A percentile compares a stretch with the other conserved stretches of the same genome.
Evolutionary conservation across 30 jellyfish, hydroid and myxozoan species (phyloP).

Genomic region (Aurelia aurita): DNA sequence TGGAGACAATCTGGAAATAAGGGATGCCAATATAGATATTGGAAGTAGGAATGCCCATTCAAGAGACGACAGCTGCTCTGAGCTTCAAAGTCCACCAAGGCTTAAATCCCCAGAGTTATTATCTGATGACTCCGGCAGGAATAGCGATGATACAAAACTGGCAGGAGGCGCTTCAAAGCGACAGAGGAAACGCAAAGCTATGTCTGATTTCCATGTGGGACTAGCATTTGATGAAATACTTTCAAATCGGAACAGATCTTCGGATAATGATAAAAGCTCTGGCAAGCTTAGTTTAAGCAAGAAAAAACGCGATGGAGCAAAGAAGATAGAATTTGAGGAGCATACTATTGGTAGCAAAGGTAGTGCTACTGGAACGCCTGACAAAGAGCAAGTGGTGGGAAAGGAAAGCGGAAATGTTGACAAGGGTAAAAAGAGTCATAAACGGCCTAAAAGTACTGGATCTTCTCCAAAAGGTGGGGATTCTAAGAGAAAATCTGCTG

Average conservation of each 20-base stretch:
- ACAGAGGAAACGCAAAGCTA: slow-evolving; percentile 75
- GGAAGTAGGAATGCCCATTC: no score
- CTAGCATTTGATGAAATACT: slow-evolving; percentile 58
- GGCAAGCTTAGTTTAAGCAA: slow-evolving; percentile 25
- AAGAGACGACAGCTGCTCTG: neutral
- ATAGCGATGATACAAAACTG: slow-evolving; percentile 17
- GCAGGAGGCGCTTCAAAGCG: slow-evolving; percentile 53
- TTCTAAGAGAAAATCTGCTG: no score
- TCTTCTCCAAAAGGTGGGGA: no score
- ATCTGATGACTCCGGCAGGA: slow-evolving; percentile 35
- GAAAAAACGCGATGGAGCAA: slow-evolving; percentile 37
- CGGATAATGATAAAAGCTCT: slow-evolving; percentile 39
- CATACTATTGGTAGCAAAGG: neutral
- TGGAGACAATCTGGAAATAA: no score
- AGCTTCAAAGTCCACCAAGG: neutral
- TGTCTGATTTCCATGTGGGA: slow-evolving; percentile 86
- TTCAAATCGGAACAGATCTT: slow-evolving; percentile 37
- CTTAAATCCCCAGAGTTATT: neutral
- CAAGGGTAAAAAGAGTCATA: neutral
- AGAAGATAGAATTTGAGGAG: slow-evolving; percentile 19
- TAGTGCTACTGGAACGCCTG: neutral
- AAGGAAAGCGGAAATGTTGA: neutral
- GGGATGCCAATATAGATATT: no score
- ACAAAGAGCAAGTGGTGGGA: neutral
- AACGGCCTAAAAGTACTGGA: neutral